Evolutionary conservation across 2,888 invertebrate genomes (phyloP), one percentile per base, ranked within the genome.

Genomic region (Malachius bipustulatus): DNA sequence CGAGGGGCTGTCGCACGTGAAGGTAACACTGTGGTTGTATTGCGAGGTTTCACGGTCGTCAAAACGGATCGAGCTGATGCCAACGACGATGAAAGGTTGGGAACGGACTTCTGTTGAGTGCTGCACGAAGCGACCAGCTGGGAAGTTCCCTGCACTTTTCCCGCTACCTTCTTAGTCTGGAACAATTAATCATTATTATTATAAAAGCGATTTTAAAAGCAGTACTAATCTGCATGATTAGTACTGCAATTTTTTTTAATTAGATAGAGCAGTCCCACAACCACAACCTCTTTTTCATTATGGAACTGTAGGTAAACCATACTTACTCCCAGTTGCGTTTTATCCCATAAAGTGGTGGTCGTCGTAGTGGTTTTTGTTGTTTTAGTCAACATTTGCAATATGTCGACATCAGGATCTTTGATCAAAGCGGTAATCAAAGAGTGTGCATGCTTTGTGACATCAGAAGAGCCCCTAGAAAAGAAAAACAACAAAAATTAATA

Each of bases 391-490:
- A 90, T 77, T 57, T 81, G 79, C 46, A 78, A 65, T 48, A 91
- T 82, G 60, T 91, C 91, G 2, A 85, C 84, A 49, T 97, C 96
- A 3, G 93, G 90, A 67, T 97, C 96, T 61, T 89, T 87, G 54
- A 96, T 88, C 53, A 98, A 73, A 6, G 89, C 79, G 28, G 84
- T 77, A 48, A 98, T 96, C 53, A 97, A 71, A 48, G 75, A 74
- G 56, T 90, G 83, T 34, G 97, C 96, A 57, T 91, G 89, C 58
- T 88, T 84, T 1, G 85, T 91, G 4, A 90, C 87, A 51, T 96
- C 94, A 12, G 82, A 73, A 1, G 89, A 81, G 31, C 94, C 94
- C 66, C 82, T 82, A 57, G 12, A 19, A 30, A 28, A 33, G 34
- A 39, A 34, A 19, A 33, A 34, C 27, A 16, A 32, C 10, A 10